phyloP scores from a whole-genome alignment of 1,140 invertebrate genomes.

The Halictus rubicundus region DNA sequence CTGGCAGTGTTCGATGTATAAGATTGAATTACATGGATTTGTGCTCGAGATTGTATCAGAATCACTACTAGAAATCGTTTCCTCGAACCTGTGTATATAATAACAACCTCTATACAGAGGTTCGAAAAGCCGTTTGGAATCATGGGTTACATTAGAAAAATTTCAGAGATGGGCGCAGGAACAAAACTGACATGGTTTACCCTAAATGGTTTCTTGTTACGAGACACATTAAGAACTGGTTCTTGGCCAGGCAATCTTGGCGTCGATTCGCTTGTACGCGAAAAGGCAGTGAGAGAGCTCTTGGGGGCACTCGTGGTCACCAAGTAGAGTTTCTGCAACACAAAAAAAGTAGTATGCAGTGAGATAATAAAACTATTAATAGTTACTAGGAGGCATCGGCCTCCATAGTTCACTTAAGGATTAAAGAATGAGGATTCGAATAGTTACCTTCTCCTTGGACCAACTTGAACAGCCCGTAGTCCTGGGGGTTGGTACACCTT shows the following conservation, averaged over 20 bases:
- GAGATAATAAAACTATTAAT: too few relatives aligned
- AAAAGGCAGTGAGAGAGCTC: conserved; percentile 93
- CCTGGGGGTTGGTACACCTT: conserved; percentile 96
- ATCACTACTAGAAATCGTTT: too few relatives aligned
- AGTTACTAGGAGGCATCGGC: too few relatives aligned
- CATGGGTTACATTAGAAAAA: neutral
- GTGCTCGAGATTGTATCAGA: conserved; percentile 10
- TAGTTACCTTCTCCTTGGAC: conserved; percentile 92
- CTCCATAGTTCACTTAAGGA: too few relatives aligned
- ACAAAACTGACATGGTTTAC: conserved; percentile 18
- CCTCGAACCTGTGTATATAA: too few relatives aligned
- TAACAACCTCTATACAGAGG: too few relatives aligned
- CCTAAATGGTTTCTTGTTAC: neutral
- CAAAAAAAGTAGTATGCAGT: too few relatives aligned
- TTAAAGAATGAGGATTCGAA: neutral
- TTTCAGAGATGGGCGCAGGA: neutral
- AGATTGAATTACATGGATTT: conserved; percentile 7
- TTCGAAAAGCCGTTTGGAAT: neutral
- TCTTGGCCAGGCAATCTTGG: conserved; percentile 97
- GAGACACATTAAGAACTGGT: conserved; percentile 75
- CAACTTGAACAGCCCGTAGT: conserved; percentile 96
- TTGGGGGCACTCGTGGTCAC: conserved; percentile 95
- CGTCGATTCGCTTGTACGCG: conserved; percentile 96
- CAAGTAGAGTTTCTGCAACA: conserved; percentile 91
- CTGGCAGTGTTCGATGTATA: conserved; percentile 30